Evolutionary conservation across 2,113 vertebrate genomes (phyloP), one percentile per base, ranked within the genome.

Genomic region (Sinocyclocheilus anophthalmus): DNA sequence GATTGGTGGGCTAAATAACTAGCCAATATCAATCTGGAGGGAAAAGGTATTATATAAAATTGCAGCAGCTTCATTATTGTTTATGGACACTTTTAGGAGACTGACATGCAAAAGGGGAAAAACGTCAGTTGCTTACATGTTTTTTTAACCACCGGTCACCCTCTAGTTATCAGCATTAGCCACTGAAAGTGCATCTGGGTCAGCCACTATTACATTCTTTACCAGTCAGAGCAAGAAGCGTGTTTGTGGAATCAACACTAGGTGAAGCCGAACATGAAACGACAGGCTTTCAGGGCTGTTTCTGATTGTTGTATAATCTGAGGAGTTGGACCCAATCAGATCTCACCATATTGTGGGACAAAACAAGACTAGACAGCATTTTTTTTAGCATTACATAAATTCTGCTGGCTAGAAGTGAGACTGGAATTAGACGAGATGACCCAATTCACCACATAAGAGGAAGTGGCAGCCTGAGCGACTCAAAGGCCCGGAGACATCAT

Each of bases 311-410:
- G 50, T 78, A 33, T 33, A 57, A 78, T 55, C 76, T 14, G 10
- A 76, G 42, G 12, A 50, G n/a, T 24, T 76, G 12, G 22, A 50
- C n/a, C 73, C 73, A 45, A 76, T 53, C 76, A 78, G 48, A 78
- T 24, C 22, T 76, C 73, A 33, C 20, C 6, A 14, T 16, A 78
- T 78, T 33, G 26, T 33, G 76, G 50, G 26, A 57, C 76, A 18
- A 78, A 57, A 55, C 50, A 78, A 18, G 37, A 42, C 78, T 81
- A 63, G 78, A 81, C 78, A 3, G 37, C n/a, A 67, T 53, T 70
- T 83, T 55, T 55, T 70, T 70, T 33, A 26, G 42, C 45, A 30
- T 83, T 30, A 69, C 0, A 20, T 20, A 16, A 81, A 37, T 42
- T 48, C 57, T 81, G 37, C n/a, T 22, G 63, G 39, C 79, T 67